These are phyloP conservation scores for Carapus acus DNA, from an alignment of 2,797 vertebrate species.

Conservation along the genomic window DNA sequence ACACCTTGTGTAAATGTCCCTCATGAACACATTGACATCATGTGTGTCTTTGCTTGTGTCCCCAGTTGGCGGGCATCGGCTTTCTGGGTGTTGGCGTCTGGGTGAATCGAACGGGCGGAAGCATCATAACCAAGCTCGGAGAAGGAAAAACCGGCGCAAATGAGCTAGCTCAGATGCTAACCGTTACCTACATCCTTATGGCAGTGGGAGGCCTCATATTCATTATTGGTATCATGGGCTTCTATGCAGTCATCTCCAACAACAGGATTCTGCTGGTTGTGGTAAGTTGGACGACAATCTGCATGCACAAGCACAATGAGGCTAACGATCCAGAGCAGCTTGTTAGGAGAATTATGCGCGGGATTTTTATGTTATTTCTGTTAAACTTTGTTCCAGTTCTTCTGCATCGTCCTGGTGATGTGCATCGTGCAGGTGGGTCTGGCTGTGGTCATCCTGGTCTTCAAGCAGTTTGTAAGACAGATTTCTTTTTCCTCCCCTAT, in stretches of 20 bases:
- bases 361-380: conserved; percentile 15
- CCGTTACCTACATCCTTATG: conserved; percentile 79
- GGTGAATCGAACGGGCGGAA: conserved; percentile 81
- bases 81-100: conserved; percentile 78
- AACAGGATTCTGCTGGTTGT: conserved; percentile 74
- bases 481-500: no score
- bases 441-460: conserved; percentile 74
- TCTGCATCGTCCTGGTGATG: conserved; percentile 73
- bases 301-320: no score
- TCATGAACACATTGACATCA: no score
- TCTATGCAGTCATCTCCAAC: conserved; percentile 73
- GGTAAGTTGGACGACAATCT: conserved; percentile 55
- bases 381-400: conserved; percentile 70
- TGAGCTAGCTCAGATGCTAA: conserved; percentile 70
- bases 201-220: conserved; percentile 69
- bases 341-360: no score
- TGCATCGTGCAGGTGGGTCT: conserved; percentile 77
- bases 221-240: conserved; percentile 78
- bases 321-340: no score
- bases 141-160: conserved; percentile 37
- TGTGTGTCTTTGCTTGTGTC: not conserved
- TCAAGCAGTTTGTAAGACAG: conserved; percentile 72
- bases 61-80: conserved; percentile 71
- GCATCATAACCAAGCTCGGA: no score
- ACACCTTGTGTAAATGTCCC: no score